phyloP scores from a whole-genome alignment of 2,888 invertebrate species.

The Pandemis corylana region DNA sequence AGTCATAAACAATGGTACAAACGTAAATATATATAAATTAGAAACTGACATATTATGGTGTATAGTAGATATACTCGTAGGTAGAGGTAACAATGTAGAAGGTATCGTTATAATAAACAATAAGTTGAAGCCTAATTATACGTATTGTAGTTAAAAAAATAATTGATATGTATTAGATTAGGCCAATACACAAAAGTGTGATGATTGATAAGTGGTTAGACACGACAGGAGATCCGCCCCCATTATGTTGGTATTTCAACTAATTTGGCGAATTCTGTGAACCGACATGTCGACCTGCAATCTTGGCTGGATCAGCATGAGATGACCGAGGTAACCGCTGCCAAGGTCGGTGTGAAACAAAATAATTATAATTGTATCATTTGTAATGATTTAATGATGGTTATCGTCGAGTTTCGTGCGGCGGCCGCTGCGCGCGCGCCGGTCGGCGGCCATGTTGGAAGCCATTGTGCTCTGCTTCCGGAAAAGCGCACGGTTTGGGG shows the following conservation, averaged over 20 bases:
- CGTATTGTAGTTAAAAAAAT: constrained; percentile 6
- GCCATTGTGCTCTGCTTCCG: constrained; percentile 72
- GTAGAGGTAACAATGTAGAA: not conserved
- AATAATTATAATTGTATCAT: constrained; percentile 70
- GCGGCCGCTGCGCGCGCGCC: constrained; percentile 49
- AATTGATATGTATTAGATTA: constrained; percentile 35
- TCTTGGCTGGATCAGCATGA: constrained; percentile 68
- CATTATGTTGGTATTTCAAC: constrained; percentile 54
- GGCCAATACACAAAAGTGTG: constrained; percentile 44
- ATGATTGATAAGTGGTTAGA: constrained; percentile 47
- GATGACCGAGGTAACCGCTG: constrained; percentile 69
- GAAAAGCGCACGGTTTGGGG: constrained; percentile 76
- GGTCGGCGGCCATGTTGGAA: constrained; percentile 44
- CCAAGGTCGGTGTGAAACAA: constrained; percentile 76
- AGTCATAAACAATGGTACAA: too few relatives aligned
- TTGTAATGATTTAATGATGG: constrained; percentile 48
- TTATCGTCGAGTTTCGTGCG: constrained; percentile 35
- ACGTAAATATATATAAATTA: too few relatives aligned
- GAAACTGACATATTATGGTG: too few relatives aligned
- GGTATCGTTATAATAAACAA: not conserved
- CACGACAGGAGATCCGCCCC: constrained; percentile 60
- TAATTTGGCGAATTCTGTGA: constrained; percentile 73
- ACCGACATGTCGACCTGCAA: constrained; percentile 74
- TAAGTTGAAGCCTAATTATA: not conserved
- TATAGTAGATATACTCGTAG: too few relatives aligned